Base-by-base conservation (phyloP, 2,113 vertebrate genomes). In the Erinaceus europaeus region DNA sequence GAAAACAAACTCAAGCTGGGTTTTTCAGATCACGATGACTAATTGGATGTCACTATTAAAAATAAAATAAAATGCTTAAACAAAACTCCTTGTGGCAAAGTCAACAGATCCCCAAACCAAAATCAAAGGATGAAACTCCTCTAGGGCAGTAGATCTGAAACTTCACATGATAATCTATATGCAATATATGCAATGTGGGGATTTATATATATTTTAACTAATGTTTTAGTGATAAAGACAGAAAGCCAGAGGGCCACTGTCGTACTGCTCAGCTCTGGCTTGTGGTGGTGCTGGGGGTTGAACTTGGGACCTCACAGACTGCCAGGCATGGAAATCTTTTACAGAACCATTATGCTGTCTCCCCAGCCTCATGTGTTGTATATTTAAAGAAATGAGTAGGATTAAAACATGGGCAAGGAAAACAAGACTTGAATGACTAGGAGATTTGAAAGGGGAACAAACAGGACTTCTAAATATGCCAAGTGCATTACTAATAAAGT, bases 351-450 rank as follows among this genome's bases (percentile, higher is more conserved):
- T n/a, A n/a, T n/a, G n/a, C n/a, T n/a, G n/a, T n/a, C n/a, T n/a
- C n/a, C n/a, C n/a, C n/a, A 55, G 7, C 52, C 52, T 10, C 25
- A 57, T 57, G 13, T 27, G 29, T 57, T 29, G 29, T 14, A 44
- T 52, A 69, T 69, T 53, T 55, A 40, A 83, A 91, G 57, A 90
- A 91, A 92, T 44, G 72, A 53, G 15, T 53, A 25, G 21, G 71
- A 48, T 9, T 40, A 59, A 85, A 50, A 50, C 27, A 46, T 27
- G 40, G 90, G 42, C 32, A 67, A 83, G 61, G 11, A 75, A 83
- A 10, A 36, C 23, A 23, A 57, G 38, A 61, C n/a, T n/a, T 48
- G 44, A 89, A 62, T 46, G n/a, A 61, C 36, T 4, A 1, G 14
- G 11, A 72, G 3, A 68, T 62, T 14, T 53, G 27, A 13, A 83